phyloP scores from a whole-genome alignment of 2,888 invertebrate genomes.

The Rhagophthalmus giganteus region DNA sequence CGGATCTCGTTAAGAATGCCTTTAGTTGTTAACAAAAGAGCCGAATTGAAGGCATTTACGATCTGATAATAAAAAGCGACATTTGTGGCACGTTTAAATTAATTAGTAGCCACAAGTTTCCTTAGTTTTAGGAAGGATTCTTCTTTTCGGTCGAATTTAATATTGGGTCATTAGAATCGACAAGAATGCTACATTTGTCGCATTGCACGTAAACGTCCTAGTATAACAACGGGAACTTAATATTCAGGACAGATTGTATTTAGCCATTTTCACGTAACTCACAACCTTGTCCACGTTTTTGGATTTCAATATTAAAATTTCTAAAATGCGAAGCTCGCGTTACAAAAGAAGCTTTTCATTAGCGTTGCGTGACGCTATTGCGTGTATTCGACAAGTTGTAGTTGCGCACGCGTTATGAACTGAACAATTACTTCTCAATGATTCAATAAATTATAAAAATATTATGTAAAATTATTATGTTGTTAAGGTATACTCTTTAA shows the following conservation, averaged over 20 bases:
- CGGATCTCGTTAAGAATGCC: background rate
- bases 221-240: conserved; percentile 8
- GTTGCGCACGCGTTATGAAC: conserved; percentile 26
- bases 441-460: conserved; percentile 28
- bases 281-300: conserved; percentile 14
- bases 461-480: conserved; percentile 6
- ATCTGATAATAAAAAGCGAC: conserved; percentile 3
- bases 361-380: conserved; percentile 30
- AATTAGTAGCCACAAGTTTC: conserved; percentile 5
- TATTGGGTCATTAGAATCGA: conserved; percentile 6
- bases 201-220: conserved; percentile 5
- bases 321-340: conserved; percentile 21
- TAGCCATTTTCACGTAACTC: conserved; percentile 15
- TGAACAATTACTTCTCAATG: conserved; percentile 25
- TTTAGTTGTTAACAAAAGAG: conserved; percentile 1
- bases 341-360: conserved; percentile 29
- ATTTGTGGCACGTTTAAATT: conserved; percentile 8
- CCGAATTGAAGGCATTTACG: conserved; percentile 1
- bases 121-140: background rate
- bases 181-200: conserved; percentile 1
- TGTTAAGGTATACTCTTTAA: conserved; percentile 17
- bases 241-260: conserved; percentile 14
- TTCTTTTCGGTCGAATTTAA: conserved; percentile 7
- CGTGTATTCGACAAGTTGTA: conserved; percentile 16
- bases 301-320: conserved; percentile 24